Evolutionary conservation across 1,140 invertebrate species (phyloP).

Genomic region (Onthophagus taurus): DNA sequence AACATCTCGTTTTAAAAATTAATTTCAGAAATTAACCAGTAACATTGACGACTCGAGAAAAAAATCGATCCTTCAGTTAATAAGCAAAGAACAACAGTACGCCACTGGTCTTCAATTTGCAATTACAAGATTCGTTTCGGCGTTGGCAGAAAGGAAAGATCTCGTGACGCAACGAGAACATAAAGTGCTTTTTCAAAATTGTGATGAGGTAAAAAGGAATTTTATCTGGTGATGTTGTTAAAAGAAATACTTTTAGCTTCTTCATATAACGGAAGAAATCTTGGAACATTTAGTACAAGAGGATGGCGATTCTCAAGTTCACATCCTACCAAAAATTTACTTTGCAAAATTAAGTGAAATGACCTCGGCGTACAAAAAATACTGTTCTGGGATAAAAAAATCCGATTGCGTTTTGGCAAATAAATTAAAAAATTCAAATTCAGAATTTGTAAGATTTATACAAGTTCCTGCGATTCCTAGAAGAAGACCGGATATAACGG

Average conservation of each 20-base stretch:
- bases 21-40: constrained; percentile 34
- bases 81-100: constrained; percentile 62
- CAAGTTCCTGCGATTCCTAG: constrained; percentile 67
- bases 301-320: constrained; percentile 57
- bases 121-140: constrained; percentile 59
- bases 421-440: constrained; percentile 41
- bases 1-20: too few species aligned
- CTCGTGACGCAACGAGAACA: constrained; percentile 64
- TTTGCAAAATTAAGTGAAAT: constrained; percentile 60
- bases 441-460: constrained; percentile 47
- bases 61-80: constrained; percentile 49
- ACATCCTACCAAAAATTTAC: constrained; percentile 57
- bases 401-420: constrained; percentile 68
- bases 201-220: constrained; percentile 55
- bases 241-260: constrained; percentile 41
- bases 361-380: constrained; percentile 64
- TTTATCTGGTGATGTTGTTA: not conserved
- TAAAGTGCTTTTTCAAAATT: constrained; percentile 69
- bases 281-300: constrained; percentile 63
- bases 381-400: constrained; percentile 70
- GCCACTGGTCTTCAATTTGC: constrained; percentile 64
- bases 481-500: constrained; percentile 69
- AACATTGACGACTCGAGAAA: constrained; percentile 42
- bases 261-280: constrained; percentile 69
- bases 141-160: constrained; percentile 60